Conservation (phyloP, 2,113 vertebrate genomes). For the Grantiella picta region DNA sequence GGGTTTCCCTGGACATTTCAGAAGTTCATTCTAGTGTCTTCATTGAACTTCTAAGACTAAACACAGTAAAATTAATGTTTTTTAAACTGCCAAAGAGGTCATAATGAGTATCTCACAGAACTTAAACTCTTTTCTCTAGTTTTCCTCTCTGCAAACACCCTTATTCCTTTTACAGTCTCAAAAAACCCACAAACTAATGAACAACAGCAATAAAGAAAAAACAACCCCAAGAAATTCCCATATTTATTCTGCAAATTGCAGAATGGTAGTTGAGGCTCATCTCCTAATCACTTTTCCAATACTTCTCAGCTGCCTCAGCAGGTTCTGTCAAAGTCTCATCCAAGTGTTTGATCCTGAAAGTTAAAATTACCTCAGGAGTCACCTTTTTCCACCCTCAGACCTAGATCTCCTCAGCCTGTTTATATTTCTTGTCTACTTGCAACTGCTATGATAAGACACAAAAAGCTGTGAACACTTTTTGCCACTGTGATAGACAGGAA, state of each 20-base stretch:
- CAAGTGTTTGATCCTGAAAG: neutral
- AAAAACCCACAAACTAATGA: fast-evolving
- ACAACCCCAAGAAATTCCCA: neutral
- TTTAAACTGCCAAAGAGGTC: neutral
- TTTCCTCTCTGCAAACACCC: neutral
- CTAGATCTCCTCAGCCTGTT: neutral
- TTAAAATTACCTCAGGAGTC: neutral
- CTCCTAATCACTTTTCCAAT: neutral
- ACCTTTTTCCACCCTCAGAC: neutral
- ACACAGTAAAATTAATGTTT: neutral
- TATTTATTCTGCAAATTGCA: neutral
- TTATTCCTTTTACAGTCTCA: neutral
- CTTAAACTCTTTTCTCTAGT: neutral
- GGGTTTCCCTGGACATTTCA: slow-evolving; percentile 2
- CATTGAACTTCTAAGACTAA: slow-evolving; percentile 9
- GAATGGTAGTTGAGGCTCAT: neutral
- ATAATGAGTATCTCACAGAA: neutral
- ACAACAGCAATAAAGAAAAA: neutral
- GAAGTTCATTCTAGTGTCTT: neutral
- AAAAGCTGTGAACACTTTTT: slow-evolving; percentile 30
- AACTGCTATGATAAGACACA: neutral
- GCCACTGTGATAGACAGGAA: slow-evolving; percentile 39
- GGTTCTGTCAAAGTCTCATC: neutral
- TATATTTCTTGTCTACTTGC: neutral
- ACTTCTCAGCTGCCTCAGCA: neutral